phyloP scores from a whole-genome alignment of 2,113 vertebrate genomes.

The Artemisiospiza belli region DNA sequence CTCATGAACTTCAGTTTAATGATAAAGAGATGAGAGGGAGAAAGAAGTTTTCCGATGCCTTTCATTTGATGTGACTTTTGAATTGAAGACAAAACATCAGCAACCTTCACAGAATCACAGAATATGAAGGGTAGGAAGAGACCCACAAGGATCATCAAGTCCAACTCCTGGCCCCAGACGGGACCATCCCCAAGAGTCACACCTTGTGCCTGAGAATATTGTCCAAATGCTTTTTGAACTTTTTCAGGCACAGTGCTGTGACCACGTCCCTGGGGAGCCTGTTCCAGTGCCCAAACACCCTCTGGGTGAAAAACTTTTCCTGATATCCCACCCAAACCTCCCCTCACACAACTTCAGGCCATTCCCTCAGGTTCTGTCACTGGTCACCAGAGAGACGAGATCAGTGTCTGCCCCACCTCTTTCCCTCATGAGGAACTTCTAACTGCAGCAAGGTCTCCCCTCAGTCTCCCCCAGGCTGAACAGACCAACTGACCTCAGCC shows the following conservation, averaged over 20 bases:
- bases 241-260: not conserved
- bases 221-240: not conserved
- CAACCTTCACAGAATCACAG: not conserved
- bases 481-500: not conserved
- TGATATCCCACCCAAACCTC: not conserved
- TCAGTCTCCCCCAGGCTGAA: not conserved
- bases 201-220: not conserved
- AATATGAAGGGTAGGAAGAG: not conserved
- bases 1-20: not conserved
- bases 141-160: not conserved
- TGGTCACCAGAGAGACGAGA: not conserved
- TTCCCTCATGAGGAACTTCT: not conserved
- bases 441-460: not conserved
- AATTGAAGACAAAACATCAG: not conserved
- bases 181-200: not conserved
- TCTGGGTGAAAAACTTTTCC: not conserved
- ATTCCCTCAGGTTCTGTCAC: not conserved
- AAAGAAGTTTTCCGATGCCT: not conserved
- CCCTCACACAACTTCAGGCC: not conserved
- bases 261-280: not conserved
- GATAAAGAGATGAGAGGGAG: not conserved
- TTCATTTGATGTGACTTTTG: not conserved
- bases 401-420: not conserved
- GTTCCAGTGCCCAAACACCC: accelerated
- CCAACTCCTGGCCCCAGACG: not conserved